phyloP scores from a whole-genome alignment of 2,888 invertebrate genomes.

The Andrena trimmerana region DNA sequence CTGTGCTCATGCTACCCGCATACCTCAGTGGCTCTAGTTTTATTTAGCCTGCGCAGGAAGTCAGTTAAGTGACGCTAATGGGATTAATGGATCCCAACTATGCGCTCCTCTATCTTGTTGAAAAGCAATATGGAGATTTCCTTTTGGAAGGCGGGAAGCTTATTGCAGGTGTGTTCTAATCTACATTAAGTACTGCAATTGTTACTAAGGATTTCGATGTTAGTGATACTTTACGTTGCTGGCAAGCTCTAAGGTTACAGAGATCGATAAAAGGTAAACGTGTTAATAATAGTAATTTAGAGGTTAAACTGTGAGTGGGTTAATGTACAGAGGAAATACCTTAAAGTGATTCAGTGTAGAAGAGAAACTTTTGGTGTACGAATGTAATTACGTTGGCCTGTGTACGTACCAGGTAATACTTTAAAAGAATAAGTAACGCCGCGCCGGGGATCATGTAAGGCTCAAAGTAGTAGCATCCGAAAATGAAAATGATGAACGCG shows the following conservation, averaged over 20 bases:
- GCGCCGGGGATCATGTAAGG: constrained; percentile 97
- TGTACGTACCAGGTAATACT: constrained; percentile 89
- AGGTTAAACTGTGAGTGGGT: not conserved
- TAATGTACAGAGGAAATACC: not conserved
- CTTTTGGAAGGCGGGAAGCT: constrained; percentile 3
- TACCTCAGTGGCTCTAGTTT: constrained; percentile 18
- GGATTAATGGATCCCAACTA: constrained; percentile 4
- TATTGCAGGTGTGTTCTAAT: not conserved
- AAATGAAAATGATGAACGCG: constrained; percentile 94
- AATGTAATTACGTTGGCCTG: not conserved
- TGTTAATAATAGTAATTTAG: not conserved
- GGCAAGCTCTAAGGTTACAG: not conserved
- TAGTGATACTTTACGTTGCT: too few species aligned
- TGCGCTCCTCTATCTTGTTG: constrained; percentile 8
- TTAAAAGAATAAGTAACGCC: constrained; percentile 92
- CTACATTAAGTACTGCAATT: not conserved
- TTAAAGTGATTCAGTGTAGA: not conserved
- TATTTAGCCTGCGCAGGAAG: not conserved
- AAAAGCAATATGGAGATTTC: not conserved
- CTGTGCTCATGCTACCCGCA: constrained; percentile 17
- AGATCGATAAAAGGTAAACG: not conserved
- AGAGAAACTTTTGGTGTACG: not conserved
- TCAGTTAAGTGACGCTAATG: constrained; percentile 29
- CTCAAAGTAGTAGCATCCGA: constrained; percentile 97
- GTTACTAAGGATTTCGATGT: not conserved